A percentile compares a stretch with the other conserved stretches of the same genome.
Conservation (phyloP, 23 tunicate species). For the Styela clava region DNA sequence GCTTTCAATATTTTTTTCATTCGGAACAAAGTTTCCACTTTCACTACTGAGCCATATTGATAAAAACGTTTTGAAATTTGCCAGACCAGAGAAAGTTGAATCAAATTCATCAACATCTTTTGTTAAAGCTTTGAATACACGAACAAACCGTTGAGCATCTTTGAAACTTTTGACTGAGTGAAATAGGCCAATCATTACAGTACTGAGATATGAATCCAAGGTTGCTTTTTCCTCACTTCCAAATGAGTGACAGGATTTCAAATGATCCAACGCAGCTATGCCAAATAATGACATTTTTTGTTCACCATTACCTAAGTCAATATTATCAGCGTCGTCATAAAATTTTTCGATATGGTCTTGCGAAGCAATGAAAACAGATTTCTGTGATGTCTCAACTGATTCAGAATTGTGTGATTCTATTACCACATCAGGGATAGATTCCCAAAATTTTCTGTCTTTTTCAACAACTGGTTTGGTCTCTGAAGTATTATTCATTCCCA, state of each 20-base stretch:
- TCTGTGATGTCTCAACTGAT: neutral
- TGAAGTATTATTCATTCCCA: neutral
- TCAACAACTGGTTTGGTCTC: neutral
- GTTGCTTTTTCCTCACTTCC: neutral
- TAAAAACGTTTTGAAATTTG: neutral
- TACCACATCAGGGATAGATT: conserved; percentile 22
- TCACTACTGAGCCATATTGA: neutral
- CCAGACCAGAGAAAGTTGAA: neutral
- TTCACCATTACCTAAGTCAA: neutral
- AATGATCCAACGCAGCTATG: conserved; percentile 17
- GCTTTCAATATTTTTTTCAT: neutral
- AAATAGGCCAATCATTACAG: neutral
- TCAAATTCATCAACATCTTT: neutral
- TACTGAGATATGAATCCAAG: neutral
- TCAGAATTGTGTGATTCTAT: neutral
- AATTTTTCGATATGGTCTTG: no score
- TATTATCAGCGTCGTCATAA: neutral
- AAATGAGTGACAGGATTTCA: neutral
- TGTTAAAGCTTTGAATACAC: neutral
- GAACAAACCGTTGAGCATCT: conserved; percentile 6
- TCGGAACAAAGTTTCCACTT: neutral
- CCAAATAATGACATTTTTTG: neutral
- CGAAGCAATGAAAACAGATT: neutral
- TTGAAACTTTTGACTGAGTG: neutral
- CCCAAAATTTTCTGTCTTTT: conserved; percentile 9